phyloP scores from a whole-genome alignment of 1,140 invertebrate species.

The Protaetia brevitarsis region DNA sequence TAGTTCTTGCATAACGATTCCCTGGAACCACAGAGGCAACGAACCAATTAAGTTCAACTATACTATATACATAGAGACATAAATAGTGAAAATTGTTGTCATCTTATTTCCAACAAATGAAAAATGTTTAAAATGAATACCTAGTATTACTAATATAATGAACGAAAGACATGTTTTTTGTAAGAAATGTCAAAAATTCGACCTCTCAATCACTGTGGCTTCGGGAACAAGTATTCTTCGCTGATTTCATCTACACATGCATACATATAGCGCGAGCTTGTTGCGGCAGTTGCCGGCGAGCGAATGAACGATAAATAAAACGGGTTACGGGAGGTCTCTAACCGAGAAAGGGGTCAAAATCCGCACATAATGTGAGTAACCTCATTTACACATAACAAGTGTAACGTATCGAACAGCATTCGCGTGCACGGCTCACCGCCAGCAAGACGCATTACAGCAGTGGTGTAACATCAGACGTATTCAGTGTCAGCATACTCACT shows the following conservation, averaged over 20 bases:
- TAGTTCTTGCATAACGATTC: conserved; percentile 7
- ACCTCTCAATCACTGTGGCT: no score
- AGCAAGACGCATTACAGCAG: no score
- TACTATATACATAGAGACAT: not conserved
- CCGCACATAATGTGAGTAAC: conserved; percentile 21
- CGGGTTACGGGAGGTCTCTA: conserved; percentile 23
- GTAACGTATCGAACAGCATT: conserved; percentile 12
- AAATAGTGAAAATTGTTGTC: no score
- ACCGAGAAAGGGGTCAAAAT: conserved; percentile 23
- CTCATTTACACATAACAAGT: conserved; percentile 22
- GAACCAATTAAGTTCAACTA: not conserved
- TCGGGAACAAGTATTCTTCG: no score
- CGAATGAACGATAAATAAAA: conserved; percentile 19
- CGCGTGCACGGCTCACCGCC: not conserved
- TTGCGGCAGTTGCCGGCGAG: not conserved
- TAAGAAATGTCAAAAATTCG: no score
- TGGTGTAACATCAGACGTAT: no score
- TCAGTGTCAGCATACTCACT: no score
- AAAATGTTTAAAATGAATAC: no score
- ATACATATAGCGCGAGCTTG: not conserved
- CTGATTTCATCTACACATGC: not conserved
- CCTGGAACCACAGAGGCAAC: not conserved
- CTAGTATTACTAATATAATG: no score
- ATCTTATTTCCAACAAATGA: no score
- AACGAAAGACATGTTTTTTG: no score